These are phyloP conservation scores for Platyscapa corneri DNA, from an alignment of 1,140 invertebrate genomes.

Conservation along the genomic window DNA sequence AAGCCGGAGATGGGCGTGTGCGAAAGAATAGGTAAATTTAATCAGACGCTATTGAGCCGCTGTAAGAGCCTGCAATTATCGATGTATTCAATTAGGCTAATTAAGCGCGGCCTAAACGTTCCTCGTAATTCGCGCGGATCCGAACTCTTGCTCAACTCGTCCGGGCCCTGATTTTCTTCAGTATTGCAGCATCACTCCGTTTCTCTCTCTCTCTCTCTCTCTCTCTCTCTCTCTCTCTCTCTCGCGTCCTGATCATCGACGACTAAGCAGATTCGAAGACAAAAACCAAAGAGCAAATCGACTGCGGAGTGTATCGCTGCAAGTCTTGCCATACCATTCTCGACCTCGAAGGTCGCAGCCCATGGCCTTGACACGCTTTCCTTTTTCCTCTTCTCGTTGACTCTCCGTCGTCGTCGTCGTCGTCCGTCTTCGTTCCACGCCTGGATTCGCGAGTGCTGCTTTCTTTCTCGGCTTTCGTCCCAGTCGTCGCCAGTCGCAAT, in stretches of 20 bases:
- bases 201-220: too few species aligned
- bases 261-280: neutral
- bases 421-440: neutral
- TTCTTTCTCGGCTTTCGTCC: slow-evolving; percentile 12
- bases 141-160: neutral
- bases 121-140: neutral
- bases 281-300: neutral
- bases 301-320: neutral
- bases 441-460: neutral
- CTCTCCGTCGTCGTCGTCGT: slow-evolving; percentile 26
- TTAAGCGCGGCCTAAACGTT: neutral
- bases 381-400: slow-evolving; percentile 29
- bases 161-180: neutral
- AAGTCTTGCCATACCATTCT: slow-evolving; percentile 35
- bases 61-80: neutral
- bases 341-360: slow-evolving; percentile 56
- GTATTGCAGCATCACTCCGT: neutral
- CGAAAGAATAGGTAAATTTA: neutral
- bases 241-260: neutral
- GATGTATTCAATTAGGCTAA: neutral
- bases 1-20: neutral
- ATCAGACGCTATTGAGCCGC: neutral
- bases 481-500: neutral
- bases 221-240: neutral
- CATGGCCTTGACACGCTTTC: slow-evolving; percentile 65